phyloP scores from a whole-genome alignment of 2,797 vertebrate genomes.

The Poeciliopsis infans region DNA sequence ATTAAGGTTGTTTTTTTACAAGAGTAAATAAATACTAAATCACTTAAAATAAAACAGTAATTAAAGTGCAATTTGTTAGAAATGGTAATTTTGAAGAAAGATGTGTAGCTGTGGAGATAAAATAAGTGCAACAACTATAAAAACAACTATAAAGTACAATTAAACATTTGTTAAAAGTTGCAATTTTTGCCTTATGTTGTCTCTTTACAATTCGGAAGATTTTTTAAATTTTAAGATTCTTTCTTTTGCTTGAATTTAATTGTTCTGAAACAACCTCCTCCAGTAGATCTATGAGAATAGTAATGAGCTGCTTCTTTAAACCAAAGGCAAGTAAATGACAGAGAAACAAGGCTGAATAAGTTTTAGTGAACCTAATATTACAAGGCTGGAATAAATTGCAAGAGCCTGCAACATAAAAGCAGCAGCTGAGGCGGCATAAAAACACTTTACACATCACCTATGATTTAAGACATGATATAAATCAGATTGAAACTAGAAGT shows the following conservation, averaged over 20 bases:
- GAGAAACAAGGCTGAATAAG: not conserved
- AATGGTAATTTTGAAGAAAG: not conserved
- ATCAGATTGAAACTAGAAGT: conserved; percentile 46
- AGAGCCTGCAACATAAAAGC: not conserved
- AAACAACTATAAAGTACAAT: not conserved
- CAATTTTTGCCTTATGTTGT: not conserved
- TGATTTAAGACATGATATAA: conserved; percentile 43
- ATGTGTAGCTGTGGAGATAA: not conserved
- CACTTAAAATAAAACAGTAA: not conserved
- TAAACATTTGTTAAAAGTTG: not conserved
- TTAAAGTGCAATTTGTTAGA: not conserved
- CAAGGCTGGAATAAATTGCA: not conserved
- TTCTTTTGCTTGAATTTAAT: not conserved
- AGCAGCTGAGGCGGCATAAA: conserved; percentile 14
- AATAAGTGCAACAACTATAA: not conserved
- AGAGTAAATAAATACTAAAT: not conserved
- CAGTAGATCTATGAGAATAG: not conserved
- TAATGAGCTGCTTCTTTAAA: not conserved
- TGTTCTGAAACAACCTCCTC: not conserved
- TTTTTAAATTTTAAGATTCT: not conserved
- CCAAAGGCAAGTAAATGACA: not conserved
- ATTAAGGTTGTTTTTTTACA: not conserved
- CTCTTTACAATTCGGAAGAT: not conserved
- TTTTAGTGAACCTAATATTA: conserved; percentile 2
- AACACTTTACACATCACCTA: not conserved